Base-by-base conservation (phyloP, 2,113 vertebrate species). In the Centropus bengalensis region DNA sequence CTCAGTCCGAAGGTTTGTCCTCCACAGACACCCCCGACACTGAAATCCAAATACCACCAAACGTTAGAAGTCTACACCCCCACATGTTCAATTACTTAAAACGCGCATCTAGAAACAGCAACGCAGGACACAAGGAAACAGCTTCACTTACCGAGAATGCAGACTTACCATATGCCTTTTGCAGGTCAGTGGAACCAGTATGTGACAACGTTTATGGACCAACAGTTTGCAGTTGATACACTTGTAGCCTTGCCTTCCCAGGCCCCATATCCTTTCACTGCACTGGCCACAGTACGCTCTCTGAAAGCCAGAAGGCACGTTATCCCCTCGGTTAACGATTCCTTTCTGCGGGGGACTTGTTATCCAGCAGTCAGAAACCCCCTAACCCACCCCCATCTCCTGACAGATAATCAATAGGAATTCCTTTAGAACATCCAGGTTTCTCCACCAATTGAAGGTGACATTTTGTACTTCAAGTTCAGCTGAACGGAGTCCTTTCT, bases 131-230 rank as follows among this genome's bases (percentile, higher is more conserved):
- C 26, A 5, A 13, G 0, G 10, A 10, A 45, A 26, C 4, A 8
- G 4, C 47, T 2, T 2, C 19, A 70, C 13, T 20, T 6, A 38
- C 2, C 9, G 30, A 40, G 27, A 18, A 14, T 0, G 2, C 68
- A 28, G 13, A 98, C 99, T 99, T 97, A 99, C 99, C 99, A 99
- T 99, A 99, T 98, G 99, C 99, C 98, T 99, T 96, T 98, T 98
- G 98, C 99, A 99, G 98, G 98, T 99, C 98, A 98, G 98, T 94
- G 98, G 99, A 97, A 99, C 98, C 73, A 99, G 98, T 97, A 98
- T 98, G 98, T 99, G 99, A 98, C 99, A 99, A 95, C 99, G 99
- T 97, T 99, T 99, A 99, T 99, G 99, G 98, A 99, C 99, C 98
- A 99, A 98, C 89, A 99, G 97, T 95, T 98, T 98, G 99, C 99